Base-by-base conservation (phyloP, 1,140 invertebrate species). In the Mizuhopecten yessoensis region DNA sequence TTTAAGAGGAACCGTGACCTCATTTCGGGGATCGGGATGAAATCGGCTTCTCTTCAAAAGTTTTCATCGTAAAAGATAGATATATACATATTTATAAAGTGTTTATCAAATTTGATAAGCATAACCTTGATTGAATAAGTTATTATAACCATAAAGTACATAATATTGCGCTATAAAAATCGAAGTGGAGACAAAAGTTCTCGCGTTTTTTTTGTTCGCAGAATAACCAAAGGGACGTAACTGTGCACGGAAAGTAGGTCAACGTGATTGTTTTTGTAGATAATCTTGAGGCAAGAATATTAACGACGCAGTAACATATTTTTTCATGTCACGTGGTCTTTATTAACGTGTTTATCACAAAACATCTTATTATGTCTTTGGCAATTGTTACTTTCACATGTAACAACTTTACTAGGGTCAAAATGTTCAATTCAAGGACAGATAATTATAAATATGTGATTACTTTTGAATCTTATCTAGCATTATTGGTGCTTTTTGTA, bases 1-100 rank as follows among this genome's bases (percentile, higher is more conserved):
- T 75, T 75, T 75, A n/a, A 75, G 57, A 75, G 57, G 29, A 75
- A 75, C 57, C 57, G 57, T 75, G 57, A 75, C 57, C 57, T 75
- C 57, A 75, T 75, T 75, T 75, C 57, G 57, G n/a, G 57, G 17
- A 75, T 75, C 57, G 29, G 23, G 57, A n/a, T 75, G 23, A 75
- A 75, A 75, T 75, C 1, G 57, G 57, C 29, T 11, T 75, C 57
- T 5, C 23, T n/a, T 75, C n/a, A 75, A 75, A 75, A 75, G 3
- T 9, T 20, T 17, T 29, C 5, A n/a, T 5, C 23, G 2, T 7
- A 9, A n/a, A 1, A 75, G 1, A 11, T 75, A 29, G n/a, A 75
- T 75, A 29, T 75, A 13, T 75, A 11, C 29, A 1, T 75, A 29
- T 75, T 75, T 17, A n/a, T 29, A n/a, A 17, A 75, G 57, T 75